Evolutionary conservation across 2,113 vertebrate species (phyloP).

Genomic region (Brachypteracias leptosomus): DNA sequence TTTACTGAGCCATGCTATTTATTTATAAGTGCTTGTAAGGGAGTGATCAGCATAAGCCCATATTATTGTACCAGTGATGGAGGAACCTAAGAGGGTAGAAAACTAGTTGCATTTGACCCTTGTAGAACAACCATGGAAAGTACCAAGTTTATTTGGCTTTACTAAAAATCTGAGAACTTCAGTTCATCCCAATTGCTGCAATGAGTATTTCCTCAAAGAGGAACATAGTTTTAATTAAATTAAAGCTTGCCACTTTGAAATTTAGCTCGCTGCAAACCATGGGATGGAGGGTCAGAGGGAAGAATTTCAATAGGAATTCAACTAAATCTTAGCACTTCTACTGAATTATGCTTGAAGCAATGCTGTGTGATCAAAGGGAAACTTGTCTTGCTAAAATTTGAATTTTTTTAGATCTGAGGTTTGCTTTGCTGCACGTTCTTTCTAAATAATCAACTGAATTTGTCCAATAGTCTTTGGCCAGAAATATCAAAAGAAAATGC

Average conservation of each 20-base stretch:
- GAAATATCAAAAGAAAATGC: neutral
- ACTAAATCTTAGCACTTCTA: neutral
- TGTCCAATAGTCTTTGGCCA: neutral
- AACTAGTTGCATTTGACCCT: neutral
- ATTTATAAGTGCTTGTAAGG: constrained; percentile 22
- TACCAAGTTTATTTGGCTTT: neutral
- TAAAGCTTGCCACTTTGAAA: neutral
- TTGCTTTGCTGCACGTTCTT: neutral
- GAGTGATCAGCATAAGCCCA: neutral
- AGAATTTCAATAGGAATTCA: neutral
- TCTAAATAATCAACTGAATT: neutral
- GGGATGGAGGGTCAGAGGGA: neutral
- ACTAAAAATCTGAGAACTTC: neutral
- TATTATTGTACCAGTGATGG: neutral
- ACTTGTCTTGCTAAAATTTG: neutral
- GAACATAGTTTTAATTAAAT: neutral
- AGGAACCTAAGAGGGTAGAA: neutral
- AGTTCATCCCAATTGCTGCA: neutral
- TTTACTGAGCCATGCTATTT: neutral
- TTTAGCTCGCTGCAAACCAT: neutral
- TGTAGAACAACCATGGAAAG: neutral
- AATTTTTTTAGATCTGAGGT: neutral
- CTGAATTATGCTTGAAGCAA: neutral
- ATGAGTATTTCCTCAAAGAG: neutral
- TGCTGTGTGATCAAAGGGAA: neutral